Conservation (phyloP, 2,888 invertebrate genomes). For the Drosophila meridionalis region DNA sequence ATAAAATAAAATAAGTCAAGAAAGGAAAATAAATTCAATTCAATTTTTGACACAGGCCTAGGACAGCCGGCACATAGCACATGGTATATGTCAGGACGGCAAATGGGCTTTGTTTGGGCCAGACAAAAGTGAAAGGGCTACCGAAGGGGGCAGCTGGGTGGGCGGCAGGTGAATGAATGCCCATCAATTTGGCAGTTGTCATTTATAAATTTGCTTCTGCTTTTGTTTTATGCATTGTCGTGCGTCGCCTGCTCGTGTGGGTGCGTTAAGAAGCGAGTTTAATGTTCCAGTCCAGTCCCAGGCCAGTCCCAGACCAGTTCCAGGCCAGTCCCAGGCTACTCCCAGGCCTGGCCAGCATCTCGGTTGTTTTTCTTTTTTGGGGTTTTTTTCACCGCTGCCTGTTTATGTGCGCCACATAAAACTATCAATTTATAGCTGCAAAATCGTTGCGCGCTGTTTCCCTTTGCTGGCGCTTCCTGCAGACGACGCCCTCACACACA, state of each 20-base stretch:
- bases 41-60: constrained; percentile 51
- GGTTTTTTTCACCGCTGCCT: constrained; percentile 32
- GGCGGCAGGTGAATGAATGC: constrained; percentile 23
- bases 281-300: constrained; percentile 55
- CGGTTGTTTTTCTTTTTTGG: constrained; percentile 14
- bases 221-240: constrained; percentile 62
- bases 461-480: constrained; percentile 71
- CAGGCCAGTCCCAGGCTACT: constrained; percentile 13
- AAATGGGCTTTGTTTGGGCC: constrained; percentile 30
- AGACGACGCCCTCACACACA: constrained; percentile 63
- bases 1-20: constrained; percentile 4
- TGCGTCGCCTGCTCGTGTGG: background rate
- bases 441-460: constrained; percentile 81
- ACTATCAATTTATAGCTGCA: constrained; percentile 81
- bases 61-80: constrained; percentile 23
- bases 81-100: constrained; percentile 34
- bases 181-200: constrained; percentile 70
- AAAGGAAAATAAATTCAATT: constrained; percentile 50
- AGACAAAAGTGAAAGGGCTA: constrained; percentile 32
- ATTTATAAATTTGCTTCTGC: constrained; percentile 71
- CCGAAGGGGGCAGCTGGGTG: background rate
- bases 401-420: constrained; percentile 79
- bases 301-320: constrained; percentile 19
- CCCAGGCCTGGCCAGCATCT: constrained; percentile 26
- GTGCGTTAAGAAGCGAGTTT: constrained; percentile 49